Percentiles rank a stretch among this genome's conserved stretches.
Conservation (phyloP, 1,140 invertebrate genomes). For the Achatina immaculata region DNA sequence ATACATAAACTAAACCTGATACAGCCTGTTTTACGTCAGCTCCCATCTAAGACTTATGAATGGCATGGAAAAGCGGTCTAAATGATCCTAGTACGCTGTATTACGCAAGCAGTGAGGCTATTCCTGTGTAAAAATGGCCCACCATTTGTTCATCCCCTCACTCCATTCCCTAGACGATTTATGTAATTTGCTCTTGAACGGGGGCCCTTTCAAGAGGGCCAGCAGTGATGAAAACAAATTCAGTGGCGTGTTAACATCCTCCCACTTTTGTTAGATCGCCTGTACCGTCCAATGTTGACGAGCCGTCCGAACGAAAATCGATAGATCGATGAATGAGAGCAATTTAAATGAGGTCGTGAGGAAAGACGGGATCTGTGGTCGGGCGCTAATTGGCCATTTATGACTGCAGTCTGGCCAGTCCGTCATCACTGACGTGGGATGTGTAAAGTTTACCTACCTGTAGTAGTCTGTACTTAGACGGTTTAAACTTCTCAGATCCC, state of each 20-base stretch:
- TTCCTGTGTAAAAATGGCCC: too few relatives aligned
- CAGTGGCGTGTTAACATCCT: neutral
- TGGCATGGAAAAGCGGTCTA: too few relatives aligned
- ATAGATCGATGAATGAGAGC: constrained; percentile 2
- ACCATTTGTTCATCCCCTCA: neutral
- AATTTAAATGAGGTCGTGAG: neutral
- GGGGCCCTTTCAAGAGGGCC: neutral
- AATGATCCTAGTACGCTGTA: too few relatives aligned
- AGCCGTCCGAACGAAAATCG: neutral
- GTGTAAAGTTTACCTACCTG: too few relatives aligned
- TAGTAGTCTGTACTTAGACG: too few relatives aligned
- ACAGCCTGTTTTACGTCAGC: too few relatives aligned
- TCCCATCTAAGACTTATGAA: too few relatives aligned
- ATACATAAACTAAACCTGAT: too few relatives aligned
- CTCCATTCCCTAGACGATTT: neutral
- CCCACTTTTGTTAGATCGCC: neutral
- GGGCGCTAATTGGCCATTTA: constrained; percentile 2
- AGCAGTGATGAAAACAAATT: neutral
- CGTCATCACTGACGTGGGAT: too few relatives aligned
- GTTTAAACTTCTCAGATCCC: too few relatives aligned
- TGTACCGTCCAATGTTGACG: neutral
- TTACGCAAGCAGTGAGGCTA: too few relatives aligned
- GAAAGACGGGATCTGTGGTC: neutral
- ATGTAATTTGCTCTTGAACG: neutral
- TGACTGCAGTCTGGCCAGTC: too few relatives aligned